Base-by-base conservation (phyloP, 2,797 vertebrate genomes). In the Brachyrhaphis roseni region DNA sequence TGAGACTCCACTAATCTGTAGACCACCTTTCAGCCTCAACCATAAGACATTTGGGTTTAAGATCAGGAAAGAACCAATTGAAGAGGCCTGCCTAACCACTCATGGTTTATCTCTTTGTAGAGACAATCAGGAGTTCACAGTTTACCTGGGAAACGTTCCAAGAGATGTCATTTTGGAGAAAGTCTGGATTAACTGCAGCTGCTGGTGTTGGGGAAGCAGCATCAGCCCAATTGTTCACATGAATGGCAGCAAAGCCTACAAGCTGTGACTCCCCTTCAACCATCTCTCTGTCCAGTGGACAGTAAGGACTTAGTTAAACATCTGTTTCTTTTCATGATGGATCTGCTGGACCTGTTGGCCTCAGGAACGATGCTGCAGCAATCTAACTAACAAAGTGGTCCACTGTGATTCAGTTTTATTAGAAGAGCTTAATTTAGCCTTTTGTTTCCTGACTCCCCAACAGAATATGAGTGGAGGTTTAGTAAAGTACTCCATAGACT, bases 81-180 rank as follows among this genome's bases (percentile, higher is more conserved):
- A 45, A 18, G n/a, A 53, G 6, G 16, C 1, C n/a, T 31, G 10
- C 5, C 11, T 36, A 15, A 34, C 2, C 13, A 8, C 55, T 57
- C 5, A 5, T 41, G n/a, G 41, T 18, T 31, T 34, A 0, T 28
- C 4, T 68, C 51, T 28, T 66, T 74, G 45, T 34, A 97, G 96
- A 95, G 47, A 95, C 94, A 88, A 94, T 36, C 77, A 91, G 72
- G 41, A 79, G 36, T 97, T 97, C 85, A 91, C 80, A 6, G 41
- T 96, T 82, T 92, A 93, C 71, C 84, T 96, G 87, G 95, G 95
- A n/a, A n/a, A n/a, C n/a, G n/a, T n/a, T n/a, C n/a, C n/a, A n/a
- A n/a, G n/a, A n/a, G n/a, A 96, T 62, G 96, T 96, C 72, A 64
- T 89, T 51, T 88, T 97, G 73, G 87, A 94, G 82, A 86, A 90